phyloP scores from a whole-genome alignment of 64 coral and sea anemone species.

The Montipora capricornis region DNA sequence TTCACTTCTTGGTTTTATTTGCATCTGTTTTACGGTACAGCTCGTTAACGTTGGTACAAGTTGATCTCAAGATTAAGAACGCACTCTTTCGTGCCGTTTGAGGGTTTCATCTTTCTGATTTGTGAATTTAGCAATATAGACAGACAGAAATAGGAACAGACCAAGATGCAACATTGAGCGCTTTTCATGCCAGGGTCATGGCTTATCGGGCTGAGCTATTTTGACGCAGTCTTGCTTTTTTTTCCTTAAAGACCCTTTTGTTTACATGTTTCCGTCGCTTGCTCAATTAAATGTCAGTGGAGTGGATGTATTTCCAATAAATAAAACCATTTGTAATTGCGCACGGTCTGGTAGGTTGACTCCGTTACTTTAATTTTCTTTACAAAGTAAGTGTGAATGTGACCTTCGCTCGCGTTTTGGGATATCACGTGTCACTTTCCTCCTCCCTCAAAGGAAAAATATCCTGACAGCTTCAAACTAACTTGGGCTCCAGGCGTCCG shows the following conservation, averaged over 20 bases:
- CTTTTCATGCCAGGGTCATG: background rate
- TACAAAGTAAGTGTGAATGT: too few relatives aligned
- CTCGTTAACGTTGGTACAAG: background rate
- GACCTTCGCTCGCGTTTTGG: too few relatives aligned
- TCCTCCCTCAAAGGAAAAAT: too few relatives aligned
- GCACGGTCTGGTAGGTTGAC: background rate
- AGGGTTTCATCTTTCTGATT: background rate
- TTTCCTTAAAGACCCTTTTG: background rate
- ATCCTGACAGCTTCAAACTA: too few relatives aligned
- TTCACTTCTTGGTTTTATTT: background rate
- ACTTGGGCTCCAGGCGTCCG: too few relatives aligned
- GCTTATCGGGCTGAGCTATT: background rate
- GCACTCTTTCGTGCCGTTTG: background rate
- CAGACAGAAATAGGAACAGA: background rate
- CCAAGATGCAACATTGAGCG: background rate
- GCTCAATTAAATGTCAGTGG: background rate
- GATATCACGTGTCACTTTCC: too few relatives aligned
- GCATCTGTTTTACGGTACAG: constrained; percentile 20
- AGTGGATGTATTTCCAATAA: background rate
- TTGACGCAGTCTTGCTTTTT: background rate
- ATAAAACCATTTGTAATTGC: background rate
- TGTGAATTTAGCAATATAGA: background rate
- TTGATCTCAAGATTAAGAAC: background rate
- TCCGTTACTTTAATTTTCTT: too few relatives aligned
- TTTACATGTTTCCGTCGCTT: background rate